These are phyloP conservation scores for Macrotrachela quadricornifera DNA, from an alignment of 1,140 invertebrate genomes.

Conservation along the genomic window DNA sequence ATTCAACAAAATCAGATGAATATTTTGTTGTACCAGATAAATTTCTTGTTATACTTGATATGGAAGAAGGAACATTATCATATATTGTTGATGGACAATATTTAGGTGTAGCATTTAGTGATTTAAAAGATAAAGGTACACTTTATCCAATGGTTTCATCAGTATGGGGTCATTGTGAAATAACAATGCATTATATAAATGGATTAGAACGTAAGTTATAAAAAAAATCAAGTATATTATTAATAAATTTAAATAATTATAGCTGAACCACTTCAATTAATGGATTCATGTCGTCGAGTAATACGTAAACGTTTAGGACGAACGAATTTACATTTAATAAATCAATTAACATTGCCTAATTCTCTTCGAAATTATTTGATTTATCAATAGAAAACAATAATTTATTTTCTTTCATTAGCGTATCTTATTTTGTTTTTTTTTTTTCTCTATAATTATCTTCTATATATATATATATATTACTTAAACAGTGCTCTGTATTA, in stretches of 20 bases:
- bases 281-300: constrained; percentile 79
- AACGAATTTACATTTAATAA: background rate
- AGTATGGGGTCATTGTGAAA: constrained; percentile 98
- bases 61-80: constrained; percentile 94
- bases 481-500: too few species aligned
- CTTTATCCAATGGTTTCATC: constrained; percentile 92
- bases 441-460: too few species aligned
- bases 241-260: too few species aligned
- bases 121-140: constrained; percentile 63
- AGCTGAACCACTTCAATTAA: constrained; percentile 72
- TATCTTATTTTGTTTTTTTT: too few species aligned
- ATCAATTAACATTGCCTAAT: background rate
- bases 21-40: constrained; percentile 91
- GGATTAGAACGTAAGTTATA: constrained; percentile 57
- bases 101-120: constrained; percentile 83
- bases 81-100: constrained; percentile 96
- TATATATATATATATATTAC: too few species aligned
- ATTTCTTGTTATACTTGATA: constrained; percentile 88
- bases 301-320: constrained; percentile 49
- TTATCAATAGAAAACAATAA: background rate
- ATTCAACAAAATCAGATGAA: constrained; percentile 45
- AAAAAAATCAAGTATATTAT: too few species aligned
- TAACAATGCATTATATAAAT: constrained; percentile 93
- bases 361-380: background rate
- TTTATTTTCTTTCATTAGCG: background rate